These are phyloP conservation scores for Brachyhypopomus occidentalis DNA, from an alignment of 2,113 vertebrate genomes.

Conservation along the genomic window DNA sequence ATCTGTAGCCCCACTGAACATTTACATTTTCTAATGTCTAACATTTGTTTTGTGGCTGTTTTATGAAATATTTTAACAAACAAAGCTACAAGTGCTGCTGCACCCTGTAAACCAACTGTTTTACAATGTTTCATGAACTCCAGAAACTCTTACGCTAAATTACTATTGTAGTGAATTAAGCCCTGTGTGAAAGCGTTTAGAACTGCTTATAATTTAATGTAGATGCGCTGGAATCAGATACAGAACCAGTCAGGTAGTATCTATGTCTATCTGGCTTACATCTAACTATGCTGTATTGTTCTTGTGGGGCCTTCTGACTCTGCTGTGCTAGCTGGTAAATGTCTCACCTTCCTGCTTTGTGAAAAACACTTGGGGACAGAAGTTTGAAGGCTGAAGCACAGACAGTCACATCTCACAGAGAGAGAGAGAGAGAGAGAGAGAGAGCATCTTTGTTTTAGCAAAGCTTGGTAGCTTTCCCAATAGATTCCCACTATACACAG, in stretches of 20 bases:
- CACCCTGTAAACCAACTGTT: too few relatives aligned
- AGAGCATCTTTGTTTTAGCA: not conserved
- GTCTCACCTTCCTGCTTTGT: not conserved
- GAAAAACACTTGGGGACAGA: not conserved
- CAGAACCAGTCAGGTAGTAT: not conserved
- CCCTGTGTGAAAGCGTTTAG: not conserved
- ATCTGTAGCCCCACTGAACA: not conserved
- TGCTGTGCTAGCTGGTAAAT: not conserved
- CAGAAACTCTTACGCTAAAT: too few relatives aligned
- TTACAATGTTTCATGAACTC: too few relatives aligned
- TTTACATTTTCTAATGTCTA: too few relatives aligned
- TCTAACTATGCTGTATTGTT: not conserved
- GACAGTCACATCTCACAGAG: not conserved
- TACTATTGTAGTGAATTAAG: not conserved
- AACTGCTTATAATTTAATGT: not conserved
- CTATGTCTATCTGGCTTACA: not conserved
- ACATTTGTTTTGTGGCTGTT: not conserved
- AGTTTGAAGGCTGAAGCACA: not conserved
- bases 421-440: not conserved
- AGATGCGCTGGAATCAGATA: not conserved
- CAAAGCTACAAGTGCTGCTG: too few relatives aligned
- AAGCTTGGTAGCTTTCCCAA: conserved; percentile 3
- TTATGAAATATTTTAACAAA: too few relatives aligned
- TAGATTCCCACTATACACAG: not conserved
- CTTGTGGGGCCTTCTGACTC: not conserved